Evolutionary conservation across 2,888 invertebrate genomes (phyloP), one percentile per base, ranked within the genome.

Genomic region (Agrochola litura): DNA sequence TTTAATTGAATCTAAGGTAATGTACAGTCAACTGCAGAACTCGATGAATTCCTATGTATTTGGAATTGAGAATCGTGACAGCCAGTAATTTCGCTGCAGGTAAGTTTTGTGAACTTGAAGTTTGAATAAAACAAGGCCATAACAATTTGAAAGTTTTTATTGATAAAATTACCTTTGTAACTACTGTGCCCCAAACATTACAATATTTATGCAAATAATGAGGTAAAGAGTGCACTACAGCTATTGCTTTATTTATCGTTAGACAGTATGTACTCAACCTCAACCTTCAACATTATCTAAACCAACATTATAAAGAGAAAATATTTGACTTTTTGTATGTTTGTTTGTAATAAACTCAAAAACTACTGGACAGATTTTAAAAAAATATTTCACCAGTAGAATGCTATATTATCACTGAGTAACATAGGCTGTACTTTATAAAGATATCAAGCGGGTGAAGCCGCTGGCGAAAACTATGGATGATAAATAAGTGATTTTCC

Each of bases 1-100:
- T 68, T 82, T 82, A 81, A 79, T 82, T 88, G 76, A 79, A 72
- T 79, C 76, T 81, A 77, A 76, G 70, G 63, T 77, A 77, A 79
- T 79, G 67, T 77, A 85, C 76, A 77, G 49, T 63, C 83, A 66
- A n/a, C 49, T 70, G 41, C 70, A 77, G 41, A 76, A 76, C 30
- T 60, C 30, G 30, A 16, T 12, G 41, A 52, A 60, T 49, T 60
- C 14, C 37, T 25, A 54, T 37, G 43, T 37, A 65, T 73, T 58
- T 52, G 16, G 8, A 54, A 73, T 58, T 65, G 54, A 19, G 14
- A 64, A 43, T 41, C 9, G 49, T 64, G 22, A 10, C n/a, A 25
- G n/a, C 9, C 14, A 9, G 12, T 43, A 8, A 22, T 16, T 41
- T 9, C 14, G 16, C 10, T 25, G 41, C 22, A 54, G 30, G 12